These are phyloP conservation scores for Sycophila sp. DNA, from an alignment of 1,140 invertebrate species.

Conservation along the genomic window DNA sequence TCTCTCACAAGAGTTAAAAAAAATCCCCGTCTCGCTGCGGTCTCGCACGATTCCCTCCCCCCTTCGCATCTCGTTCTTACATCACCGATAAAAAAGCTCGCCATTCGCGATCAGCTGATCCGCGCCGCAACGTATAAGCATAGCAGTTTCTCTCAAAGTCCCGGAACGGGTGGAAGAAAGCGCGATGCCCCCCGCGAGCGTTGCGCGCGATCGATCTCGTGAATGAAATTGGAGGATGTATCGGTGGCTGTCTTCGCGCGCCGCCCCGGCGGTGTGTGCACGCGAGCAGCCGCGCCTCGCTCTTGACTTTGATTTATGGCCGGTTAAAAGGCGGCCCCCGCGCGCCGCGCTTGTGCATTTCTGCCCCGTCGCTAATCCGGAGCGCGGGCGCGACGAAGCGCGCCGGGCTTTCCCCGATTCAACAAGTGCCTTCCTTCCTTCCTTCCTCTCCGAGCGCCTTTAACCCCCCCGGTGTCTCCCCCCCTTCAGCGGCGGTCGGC, in stretches of 20 bases:
- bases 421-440: slow-evolving; percentile 59
- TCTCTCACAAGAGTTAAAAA: too few relatives aligned
- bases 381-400: not conserved
- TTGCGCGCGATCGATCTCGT: slow-evolving; percentile 13
- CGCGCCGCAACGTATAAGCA: too few relatives aligned
- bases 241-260: not conserved
- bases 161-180: too few relatives aligned
- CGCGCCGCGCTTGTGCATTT: slow-evolving; percentile 50
- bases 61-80: too few relatives aligned
- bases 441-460: not conserved
- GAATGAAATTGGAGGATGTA: slow-evolving; percentile 16
- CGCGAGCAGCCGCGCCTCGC: slow-evolving; percentile 14
- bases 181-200: not conserved
- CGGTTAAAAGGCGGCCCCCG: slow-evolving; percentile 53
- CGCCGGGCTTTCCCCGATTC: slow-evolving; percentile 55
- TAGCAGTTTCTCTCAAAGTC: too few relatives aligned
- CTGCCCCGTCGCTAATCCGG: slow-evolving; percentile 18
- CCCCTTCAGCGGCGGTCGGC: slow-evolving; percentile 41
- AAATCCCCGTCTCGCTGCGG: too few relatives aligned
- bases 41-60: too few relatives aligned
- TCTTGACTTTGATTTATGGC: slow-evolving; percentile 63
- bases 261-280: not conserved
- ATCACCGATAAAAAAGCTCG: too few relatives aligned
- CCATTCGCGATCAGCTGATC: too few relatives aligned
- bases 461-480: not conserved